Conservation (phyloP, 2,888 invertebrate genomes). For the Xanthorhoe designata region DNA sequence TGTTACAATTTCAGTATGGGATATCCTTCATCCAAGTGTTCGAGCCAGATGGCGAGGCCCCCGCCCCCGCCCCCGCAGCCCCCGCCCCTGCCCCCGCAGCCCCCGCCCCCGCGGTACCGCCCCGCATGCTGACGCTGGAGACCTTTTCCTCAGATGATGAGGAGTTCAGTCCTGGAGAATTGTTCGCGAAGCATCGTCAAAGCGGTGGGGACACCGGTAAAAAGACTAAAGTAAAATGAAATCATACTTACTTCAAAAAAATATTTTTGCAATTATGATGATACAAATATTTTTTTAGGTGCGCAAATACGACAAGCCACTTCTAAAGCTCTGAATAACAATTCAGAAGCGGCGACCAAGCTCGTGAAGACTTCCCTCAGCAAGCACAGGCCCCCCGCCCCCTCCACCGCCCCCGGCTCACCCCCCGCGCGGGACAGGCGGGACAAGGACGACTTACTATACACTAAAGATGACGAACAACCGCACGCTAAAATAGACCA, state of each 20-base stretch:
- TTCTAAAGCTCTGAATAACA: constrained; percentile 68
- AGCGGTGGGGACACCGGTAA: constrained; percentile 52
- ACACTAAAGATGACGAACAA: constrained; percentile 71
- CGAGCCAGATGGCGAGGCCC: constrained; percentile 66
- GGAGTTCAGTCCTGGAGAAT: constrained; percentile 86
- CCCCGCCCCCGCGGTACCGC: constrained; percentile 32
- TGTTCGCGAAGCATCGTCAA: constrained; percentile 85
- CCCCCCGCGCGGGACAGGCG: constrained; percentile 30
- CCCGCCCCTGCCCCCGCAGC: constrained; percentile 17
- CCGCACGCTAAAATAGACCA: constrained; percentile 63
- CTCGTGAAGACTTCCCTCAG: constrained; percentile 63
- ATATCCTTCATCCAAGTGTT: constrained; percentile 91
- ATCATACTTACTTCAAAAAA: too few relatives aligned
- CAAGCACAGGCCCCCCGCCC: constrained; percentile 4
- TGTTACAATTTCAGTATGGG: constrained; percentile 86
- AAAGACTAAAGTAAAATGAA: background rate
- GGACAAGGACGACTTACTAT: constrained; percentile 75
- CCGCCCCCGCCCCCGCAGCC: constrained; percentile 16
- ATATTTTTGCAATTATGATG: background rate
- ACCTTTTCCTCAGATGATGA: constrained; percentile 84
- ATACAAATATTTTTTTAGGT: constrained; percentile 50
- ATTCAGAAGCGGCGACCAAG: constrained; percentile 60
- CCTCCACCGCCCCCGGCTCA: constrained; percentile 6
- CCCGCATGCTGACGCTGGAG: constrained; percentile 59
- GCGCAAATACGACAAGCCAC: constrained; percentile 75